Conservation (phyloP, 2,797 vertebrate genomes). For the Spinus olivaceus region DNA sequence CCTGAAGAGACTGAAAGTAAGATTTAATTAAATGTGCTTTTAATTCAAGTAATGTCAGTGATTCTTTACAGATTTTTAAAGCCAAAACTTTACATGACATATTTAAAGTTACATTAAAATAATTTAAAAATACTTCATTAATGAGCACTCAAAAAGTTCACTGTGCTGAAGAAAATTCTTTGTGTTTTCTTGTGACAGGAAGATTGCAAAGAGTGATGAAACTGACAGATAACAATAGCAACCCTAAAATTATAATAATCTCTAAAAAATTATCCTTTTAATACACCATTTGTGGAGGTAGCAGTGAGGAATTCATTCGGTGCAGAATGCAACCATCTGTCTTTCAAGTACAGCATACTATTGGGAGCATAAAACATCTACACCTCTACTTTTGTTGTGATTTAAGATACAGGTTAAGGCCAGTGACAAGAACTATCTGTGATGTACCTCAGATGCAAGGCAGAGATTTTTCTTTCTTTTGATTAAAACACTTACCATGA, state of each 20-base stretch:
- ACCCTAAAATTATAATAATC: not conserved
- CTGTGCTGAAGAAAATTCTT: not conserved
- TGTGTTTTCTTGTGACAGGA: not conserved
- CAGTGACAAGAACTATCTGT: not conserved
- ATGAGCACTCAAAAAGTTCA: not conserved
- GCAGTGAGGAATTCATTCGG: not conserved
- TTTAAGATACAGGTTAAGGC: not conserved
- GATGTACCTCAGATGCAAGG: not conserved
- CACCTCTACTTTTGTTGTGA: not conserved
- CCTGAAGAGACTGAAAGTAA: constrained; percentile 58
- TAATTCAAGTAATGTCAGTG: not conserved
- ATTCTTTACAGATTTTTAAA: not conserved
- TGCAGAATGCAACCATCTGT: not conserved
- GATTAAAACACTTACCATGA: not conserved
- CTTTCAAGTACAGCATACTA: not conserved
- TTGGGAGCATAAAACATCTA: not conserved
- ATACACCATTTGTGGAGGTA: not conserved
- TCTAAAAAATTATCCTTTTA: not conserved
- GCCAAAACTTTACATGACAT: not conserved
- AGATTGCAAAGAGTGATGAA: not conserved
- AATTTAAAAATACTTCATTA: not conserved
- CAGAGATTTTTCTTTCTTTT: not conserved
- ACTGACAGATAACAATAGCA: not conserved
- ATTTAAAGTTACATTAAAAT: not conserved
- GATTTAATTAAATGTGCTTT: not conserved